Evolutionary conservation across 2,888 invertebrate species (phyloP), one percentile per base, ranked within the genome.

Genomic region (Drosophila ustulata): DNA sequence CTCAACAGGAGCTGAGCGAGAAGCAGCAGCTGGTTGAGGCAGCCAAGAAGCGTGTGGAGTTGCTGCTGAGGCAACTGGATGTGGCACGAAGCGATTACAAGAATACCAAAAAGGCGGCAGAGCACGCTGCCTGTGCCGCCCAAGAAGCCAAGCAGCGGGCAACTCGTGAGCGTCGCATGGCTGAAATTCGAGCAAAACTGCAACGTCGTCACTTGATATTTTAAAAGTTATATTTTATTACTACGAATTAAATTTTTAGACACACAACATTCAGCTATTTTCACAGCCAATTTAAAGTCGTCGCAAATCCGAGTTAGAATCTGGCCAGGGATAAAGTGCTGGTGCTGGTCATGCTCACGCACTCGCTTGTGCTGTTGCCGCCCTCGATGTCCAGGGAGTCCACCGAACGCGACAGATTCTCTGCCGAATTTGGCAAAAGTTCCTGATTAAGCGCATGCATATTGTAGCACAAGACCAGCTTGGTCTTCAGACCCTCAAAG

Each of bases 1-100:
- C 95, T 0, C 93, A 95, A 78, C 93, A 93, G 71, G 95, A 95
- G 25, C 88, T 95, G 13, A 92, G 93, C 37, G 95, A 95, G 82
- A 96, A 96, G 86, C 94, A 94, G 55, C 94, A 95, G 84, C 92
- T 95, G 43, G 90, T 96, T 25, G 94, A 95, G 0, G 95, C 95
- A 4, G 96, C 96, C 0, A 94, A 94, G 72, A 93, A 93, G 37
- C 93, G 95, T 51, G 92, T 95, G 46, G 95, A 95, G 7, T 94
- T 95, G 65, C 90, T 96, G 6, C 93, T 94, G 67, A 94, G 94
- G 30, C 95, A 96, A 82, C 88, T 95, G 51, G 94, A 94, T 77
- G 92, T 93, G 23, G 95, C 95, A 0, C 94, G 94, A 64, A 92
- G 93, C 0, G 96, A 96, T 78, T 94, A 94, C 47, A 91, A 93